A percentile compares a stretch with the other conserved stretches of the same genome.
These are phyloP conservation scores for Petrophora chlorosata DNA, from an alignment of 2,888 invertebrate species.

Conservation along the genomic window DNA sequence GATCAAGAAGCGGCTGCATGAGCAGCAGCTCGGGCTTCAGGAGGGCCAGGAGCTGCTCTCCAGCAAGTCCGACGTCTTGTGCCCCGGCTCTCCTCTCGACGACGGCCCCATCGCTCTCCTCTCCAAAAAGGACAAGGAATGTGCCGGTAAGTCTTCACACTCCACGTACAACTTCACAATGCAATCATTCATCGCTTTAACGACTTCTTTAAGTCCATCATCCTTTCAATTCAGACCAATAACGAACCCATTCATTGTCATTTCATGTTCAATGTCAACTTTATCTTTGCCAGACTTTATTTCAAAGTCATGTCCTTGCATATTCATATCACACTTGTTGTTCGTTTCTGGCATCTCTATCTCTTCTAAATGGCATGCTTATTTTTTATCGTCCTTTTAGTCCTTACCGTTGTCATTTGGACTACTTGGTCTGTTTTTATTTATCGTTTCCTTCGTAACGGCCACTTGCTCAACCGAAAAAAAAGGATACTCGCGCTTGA, in stretches of 20 bases:
- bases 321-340: slow-evolving; percentile 29
- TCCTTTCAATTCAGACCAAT: slow-evolving; percentile 21
- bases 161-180: slow-evolving; percentile 9
- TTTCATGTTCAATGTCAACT: slow-evolving; percentile 24
- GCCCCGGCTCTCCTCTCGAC: slow-evolving; percentile 83
- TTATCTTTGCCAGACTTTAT: slow-evolving; percentile 21
- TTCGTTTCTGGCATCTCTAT: slow-evolving; percentile 19
- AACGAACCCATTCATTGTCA: slow-evolving; percentile 19
- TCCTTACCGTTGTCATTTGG: slow-evolving; percentile 38
- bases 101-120: slow-evolving; percentile 86
- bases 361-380: slow-evolving; percentile 28
- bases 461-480: slow-evolving; percentile 65
- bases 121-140: slow-evolving; percentile 78
- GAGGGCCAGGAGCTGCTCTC: slow-evolving; percentile 91
- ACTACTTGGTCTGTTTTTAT: slow-evolving; percentile 51
- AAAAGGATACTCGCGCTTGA: slow-evolving; percentile 66
- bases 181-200: slow-evolving; percentile 10
- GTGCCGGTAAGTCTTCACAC: slow-evolving; percentile 62
- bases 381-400: slow-evolving; percentile 30
- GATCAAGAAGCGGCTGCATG: slow-evolving; percentile 95
- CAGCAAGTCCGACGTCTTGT: slow-evolving; percentile 85
- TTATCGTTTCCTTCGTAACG: slow-evolving; percentile 72
- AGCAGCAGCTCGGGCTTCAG: slow-evolving; percentile 93
- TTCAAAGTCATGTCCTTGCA: slow-evolving; percentile 28
- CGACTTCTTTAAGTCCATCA: slow-evolving; percentile 17